These are phyloP conservation scores for Halcyon badia DNA, from an alignment of 2,797 vertebrate species.

Conservation along the genomic window DNA sequence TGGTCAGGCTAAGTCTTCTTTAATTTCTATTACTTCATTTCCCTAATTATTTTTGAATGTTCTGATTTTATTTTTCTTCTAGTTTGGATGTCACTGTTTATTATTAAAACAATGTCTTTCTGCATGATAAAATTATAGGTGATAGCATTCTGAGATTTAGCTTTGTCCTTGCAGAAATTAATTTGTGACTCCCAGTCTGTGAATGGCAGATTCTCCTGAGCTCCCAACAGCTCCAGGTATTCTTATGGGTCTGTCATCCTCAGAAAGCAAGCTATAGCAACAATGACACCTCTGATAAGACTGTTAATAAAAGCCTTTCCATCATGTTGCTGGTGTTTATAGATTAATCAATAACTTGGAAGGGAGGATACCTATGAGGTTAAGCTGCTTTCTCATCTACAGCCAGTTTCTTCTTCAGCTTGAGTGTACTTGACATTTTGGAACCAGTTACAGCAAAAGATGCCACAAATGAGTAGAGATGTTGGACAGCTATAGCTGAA, in stretches of 20 bases:
- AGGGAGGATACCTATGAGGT: not conserved
- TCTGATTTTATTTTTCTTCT: not conserved
- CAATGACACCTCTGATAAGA: not conserved
- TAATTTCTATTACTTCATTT: not conserved
- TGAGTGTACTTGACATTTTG: not conserved
- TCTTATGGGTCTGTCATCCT: not conserved
- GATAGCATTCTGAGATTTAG: not conserved
- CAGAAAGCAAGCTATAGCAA: not conserved
- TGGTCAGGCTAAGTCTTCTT: not conserved
- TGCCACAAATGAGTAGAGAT: not conserved
- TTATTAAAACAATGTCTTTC: not conserved
- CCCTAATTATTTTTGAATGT: not conserved
- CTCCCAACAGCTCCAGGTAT: not conserved
- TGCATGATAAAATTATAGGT: not conserved
- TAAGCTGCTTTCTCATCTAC: not conserved
- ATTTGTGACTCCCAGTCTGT: not conserved
- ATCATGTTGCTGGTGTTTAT: not conserved
- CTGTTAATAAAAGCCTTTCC: not conserved
- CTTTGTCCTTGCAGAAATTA: not conserved
- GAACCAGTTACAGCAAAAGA: not conserved
- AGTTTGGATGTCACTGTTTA: not conserved
- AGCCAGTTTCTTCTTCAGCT: not conserved
- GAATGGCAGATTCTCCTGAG: not conserved
- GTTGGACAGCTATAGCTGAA: not conserved
- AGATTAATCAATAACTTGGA: conserved; percentile 29